A percentile compares a stretch with the other conserved stretches of the same genome.
phyloP scores from a whole-genome alignment of 2,113 vertebrate genomes.

The Heterochromis multidens region DNA sequence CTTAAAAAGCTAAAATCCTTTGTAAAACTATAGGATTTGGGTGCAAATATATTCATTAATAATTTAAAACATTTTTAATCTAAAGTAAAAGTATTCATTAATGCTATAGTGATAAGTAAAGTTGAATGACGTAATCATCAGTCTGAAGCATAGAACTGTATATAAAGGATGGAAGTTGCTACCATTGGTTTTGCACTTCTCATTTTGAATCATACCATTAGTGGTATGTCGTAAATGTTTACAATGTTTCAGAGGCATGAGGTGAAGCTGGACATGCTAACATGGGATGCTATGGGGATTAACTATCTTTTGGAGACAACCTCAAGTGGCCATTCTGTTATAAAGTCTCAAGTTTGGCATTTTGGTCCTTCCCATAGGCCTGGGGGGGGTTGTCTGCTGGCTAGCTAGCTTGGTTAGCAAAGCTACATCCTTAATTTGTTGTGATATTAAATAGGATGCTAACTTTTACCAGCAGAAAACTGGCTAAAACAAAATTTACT shows the following conservation, averaged over 20 bases:
- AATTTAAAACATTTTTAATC: background rate
- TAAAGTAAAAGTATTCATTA: background rate
- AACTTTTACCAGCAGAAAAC: background rate
- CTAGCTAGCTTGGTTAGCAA: background rate
- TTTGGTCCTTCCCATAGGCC: background rate
- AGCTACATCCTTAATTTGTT: background rate
- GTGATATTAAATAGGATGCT: background rate
- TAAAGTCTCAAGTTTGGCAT: fast-evolving
- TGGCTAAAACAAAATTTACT: background rate
- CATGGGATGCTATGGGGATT: too few relatives aligned
- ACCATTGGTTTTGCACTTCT: background rate
- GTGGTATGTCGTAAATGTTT: background rate
- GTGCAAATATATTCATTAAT: background rate
- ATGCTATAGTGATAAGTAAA: background rate
- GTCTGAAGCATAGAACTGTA: background rate
- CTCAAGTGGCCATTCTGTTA: too few relatives aligned
- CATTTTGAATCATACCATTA: background rate
- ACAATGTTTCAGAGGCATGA: too few relatives aligned
- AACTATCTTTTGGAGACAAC: too few relatives aligned
- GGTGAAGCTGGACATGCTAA: too few relatives aligned
- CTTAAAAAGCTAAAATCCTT: too few relatives aligned
- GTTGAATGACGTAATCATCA: background rate
- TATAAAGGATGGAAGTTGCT: background rate
- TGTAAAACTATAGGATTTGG: too few relatives aligned
- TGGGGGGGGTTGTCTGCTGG: too few relatives aligned